Percentiles rank a stretch among this genome's conserved stretches.
Evolutionary conservation across 2,888 invertebrate species (phyloP).

Genomic region (Andrena trimmerana): DNA sequence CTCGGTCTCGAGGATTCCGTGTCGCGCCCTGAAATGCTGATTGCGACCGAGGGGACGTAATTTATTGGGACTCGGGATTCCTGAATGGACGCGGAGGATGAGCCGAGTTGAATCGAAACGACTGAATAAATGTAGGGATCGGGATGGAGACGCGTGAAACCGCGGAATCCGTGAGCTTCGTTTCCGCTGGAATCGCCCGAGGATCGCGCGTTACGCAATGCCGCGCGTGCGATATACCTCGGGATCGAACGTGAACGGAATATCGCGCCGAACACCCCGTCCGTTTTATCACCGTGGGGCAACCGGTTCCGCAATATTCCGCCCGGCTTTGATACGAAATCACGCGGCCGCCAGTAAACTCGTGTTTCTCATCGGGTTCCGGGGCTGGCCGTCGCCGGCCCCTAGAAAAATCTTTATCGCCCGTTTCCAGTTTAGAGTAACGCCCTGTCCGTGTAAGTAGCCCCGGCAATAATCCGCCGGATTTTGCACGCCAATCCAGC

Average conservation of each 20-base stretch:
- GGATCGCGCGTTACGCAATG: constrained; percentile 22
- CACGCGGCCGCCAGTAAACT: constrained; percentile 28
- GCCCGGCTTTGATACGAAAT: constrained; percentile 47
- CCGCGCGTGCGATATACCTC: constrained; percentile 42
- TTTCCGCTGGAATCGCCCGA: not conserved
- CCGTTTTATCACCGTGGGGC: constrained; percentile 48
- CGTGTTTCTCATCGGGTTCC: constrained; percentile 40
- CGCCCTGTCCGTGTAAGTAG: constrained; percentile 34
- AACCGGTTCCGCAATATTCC: constrained; percentile 61
- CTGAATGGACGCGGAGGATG: not conserved
- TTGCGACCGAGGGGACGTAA: constrained; percentile 43
- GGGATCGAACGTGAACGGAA: constrained; percentile 53
- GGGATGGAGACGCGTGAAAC: not conserved
- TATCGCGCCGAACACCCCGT: constrained; percentile 11
- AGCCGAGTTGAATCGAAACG: constrained; percentile 27
- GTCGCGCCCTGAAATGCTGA: constrained; percentile 53
- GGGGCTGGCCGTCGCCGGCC: constrained; percentile 3
- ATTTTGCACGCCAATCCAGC: constrained; percentile 50
- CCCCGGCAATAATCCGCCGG: constrained; percentile 46
- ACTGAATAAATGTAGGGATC: constrained; percentile 18
- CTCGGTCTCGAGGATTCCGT: constrained; percentile 43
- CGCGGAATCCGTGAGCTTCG: constrained; percentile 13
- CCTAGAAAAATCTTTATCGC: constrained; percentile 57
- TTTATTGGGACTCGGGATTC: constrained; percentile 42
- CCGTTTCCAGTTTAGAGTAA: constrained; percentile 38